Base-by-base conservation (phyloP, 2,888 invertebrate genomes). In the Ophion costatus region DNA sequence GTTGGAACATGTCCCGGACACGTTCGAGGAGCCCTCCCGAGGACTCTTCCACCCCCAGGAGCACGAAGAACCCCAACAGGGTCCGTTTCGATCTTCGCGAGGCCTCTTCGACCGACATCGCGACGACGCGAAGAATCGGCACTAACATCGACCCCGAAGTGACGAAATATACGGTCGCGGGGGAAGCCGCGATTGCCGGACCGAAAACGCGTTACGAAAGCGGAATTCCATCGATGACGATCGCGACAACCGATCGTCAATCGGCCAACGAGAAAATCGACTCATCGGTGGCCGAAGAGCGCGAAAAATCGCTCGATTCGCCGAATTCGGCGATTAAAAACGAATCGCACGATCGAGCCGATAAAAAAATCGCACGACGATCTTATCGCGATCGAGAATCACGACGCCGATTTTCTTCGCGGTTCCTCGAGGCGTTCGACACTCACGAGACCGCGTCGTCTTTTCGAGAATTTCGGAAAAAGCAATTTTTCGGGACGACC, bases 141-240 rank as follows among this genome's bases (percentile, higher is more conserved):
- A 38, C n/a, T 14, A 71, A 33, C 4, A 29, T 69, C 33, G 17
- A 17, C 11, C 67, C 59, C 10, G 45, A 42, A 17, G 56, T 56
- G 17, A 38, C 45, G 70, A 61, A 22, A 9, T 7, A 33, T 7
- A 20, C 14, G 10, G 3, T 33, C 20, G 22, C n/a, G 14, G 22
- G 51, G 33, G 11, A 24, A n/a, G 5, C 9, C 9, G 20, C 1
- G 4, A 74, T 57, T 29, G 29, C 33, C 42, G 42, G 70, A 78
- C 80, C 7, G 70, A 84, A 82, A 63, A 71, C 74, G 66, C 85
- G 87, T 59, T 42, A 80, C 42, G 81, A 85, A 59, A 85, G 82
- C 56, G 87, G 82, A 61, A 29, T 75, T 17, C 85, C 85, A 45
- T 56, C 83, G 14, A 85, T 87, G 61, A 83, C 63, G 64, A 87